These are phyloP conservation scores for human DNA, from an alignment of 2,113 vertebrate genomes.

Conservation along the genomic window DNA sequence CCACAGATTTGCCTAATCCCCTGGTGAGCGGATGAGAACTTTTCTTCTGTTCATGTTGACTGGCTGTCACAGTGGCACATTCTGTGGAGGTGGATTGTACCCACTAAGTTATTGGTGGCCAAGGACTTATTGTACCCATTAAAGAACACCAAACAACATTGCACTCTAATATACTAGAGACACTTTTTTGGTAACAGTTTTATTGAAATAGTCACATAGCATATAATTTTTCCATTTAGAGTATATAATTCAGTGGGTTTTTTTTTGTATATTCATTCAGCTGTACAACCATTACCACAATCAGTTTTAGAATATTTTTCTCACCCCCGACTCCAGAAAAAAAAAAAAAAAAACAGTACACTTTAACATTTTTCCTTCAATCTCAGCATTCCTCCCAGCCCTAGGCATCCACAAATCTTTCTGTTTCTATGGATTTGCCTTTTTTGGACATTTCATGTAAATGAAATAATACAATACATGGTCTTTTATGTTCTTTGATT, in stretches of 20 bases:
- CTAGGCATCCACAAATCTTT: not conserved
- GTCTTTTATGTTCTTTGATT: not conserved
- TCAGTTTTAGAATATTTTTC: not conserved
- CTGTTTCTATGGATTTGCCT: not conserved
- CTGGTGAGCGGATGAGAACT: not conserved
- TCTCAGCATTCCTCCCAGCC: not conserved
- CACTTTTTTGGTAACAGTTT: not conserved
- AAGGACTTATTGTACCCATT: not conserved
- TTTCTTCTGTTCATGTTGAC: not conserved
- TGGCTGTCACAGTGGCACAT: not conserved
- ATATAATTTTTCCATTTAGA: not conserved
- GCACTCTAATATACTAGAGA: not conserved
- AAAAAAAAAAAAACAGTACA: not conserved
- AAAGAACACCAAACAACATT: not conserved
- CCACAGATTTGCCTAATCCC: not conserved
- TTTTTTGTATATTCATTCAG: not conserved
- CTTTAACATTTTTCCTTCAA: not conserved
- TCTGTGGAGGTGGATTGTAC: not conserved
- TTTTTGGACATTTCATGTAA: not conserved
- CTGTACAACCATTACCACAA: not conserved
- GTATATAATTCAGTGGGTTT: not conserved
- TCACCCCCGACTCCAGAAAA: not conserved
- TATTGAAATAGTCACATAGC: slow-evolving; percentile 4
- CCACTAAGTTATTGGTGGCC: not conserved
- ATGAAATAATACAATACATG: not conserved